Percentiles rank a stretch among this genome's conserved stretches.
Conservation (phyloP, 2,113 vertebrate genomes). For the Amblyopsis rosae region DNA sequence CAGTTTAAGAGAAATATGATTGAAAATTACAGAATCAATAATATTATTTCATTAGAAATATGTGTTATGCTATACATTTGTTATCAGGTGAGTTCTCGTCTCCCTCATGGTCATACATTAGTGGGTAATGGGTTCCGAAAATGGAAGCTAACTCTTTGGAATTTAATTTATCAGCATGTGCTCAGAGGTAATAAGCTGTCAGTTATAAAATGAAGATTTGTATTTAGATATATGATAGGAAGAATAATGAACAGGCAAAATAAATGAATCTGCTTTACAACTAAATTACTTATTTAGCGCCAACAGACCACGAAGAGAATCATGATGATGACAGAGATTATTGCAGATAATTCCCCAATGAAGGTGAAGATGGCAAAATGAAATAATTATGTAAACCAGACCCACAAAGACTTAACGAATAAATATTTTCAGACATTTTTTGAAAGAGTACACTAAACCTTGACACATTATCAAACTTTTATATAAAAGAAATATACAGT, state of each 20-base stretch:
- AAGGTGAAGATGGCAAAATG: conserved; percentile 71
- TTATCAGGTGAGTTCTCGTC: conserved; percentile 52
- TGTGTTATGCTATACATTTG: conserved; percentile 12
- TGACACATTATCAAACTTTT: conserved; percentile 67
- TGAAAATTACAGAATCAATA: background rate
- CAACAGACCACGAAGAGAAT: conserved; percentile 71
- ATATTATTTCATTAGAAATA: conserved; percentile 13
- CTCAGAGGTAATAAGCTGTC: conserved; percentile 84
- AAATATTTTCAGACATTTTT: conserved; percentile 53
- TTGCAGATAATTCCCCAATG: conserved; percentile 69
- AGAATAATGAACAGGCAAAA: conserved; percentile 78
- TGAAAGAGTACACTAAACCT: conserved; percentile 50
- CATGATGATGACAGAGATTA: conserved; percentile 75
- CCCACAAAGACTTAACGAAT: conserved; percentile 58
- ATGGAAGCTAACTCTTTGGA: conserved; percentile 79
- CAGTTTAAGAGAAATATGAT: background rate
- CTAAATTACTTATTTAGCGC: conserved; percentile 80
- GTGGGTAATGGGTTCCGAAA: conserved; percentile 78
- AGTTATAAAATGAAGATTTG: conserved; percentile 82
- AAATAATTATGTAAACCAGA: conserved; percentile 63
- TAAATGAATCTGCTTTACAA: conserved; percentile 79
- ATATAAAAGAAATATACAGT: conserved; percentile 60
- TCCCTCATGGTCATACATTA: conserved; percentile 69
- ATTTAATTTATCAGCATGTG: conserved; percentile 84
- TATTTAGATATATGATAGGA: conserved; percentile 83